Conservation (phyloP, 1,140 invertebrate species). For the Calliphora vicina region DNA sequence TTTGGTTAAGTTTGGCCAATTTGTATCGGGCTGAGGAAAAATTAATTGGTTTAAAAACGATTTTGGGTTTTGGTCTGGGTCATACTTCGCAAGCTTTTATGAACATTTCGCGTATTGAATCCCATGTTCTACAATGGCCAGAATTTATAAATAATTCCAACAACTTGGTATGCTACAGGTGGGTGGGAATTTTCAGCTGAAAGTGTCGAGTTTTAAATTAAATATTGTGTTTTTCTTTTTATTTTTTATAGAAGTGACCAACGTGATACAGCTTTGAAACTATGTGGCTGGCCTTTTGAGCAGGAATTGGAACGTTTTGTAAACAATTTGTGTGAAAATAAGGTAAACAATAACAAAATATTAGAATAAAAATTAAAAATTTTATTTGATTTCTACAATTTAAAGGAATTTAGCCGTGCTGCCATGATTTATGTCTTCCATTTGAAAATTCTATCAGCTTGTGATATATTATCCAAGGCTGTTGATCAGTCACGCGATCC, state of each 20-base stretch:
- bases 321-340: slow-evolving; percentile 51
- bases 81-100: slow-evolving; percentile 53
- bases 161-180: slow-evolving; percentile 53
- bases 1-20: slow-evolving; percentile 50
- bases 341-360: slow-evolving; percentile 33
- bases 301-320: slow-evolving; percentile 57
- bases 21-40: slow-evolving; percentile 52
- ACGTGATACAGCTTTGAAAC: slow-evolving; percentile 78
- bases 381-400: neutral
- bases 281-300: slow-evolving; percentile 89
- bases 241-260: slow-evolving; percentile 76
- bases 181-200: slow-evolving; percentile 11
- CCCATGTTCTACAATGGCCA: slow-evolving; percentile 56
- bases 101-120: slow-evolving; percentile 55
- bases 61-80: slow-evolving; percentile 70
- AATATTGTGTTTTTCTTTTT: too few relatives aligned
- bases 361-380: too few relatives aligned
- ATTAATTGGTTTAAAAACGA: slow-evolving; percentile 51
- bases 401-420: slow-evolving; percentile 76
- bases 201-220: too few relatives aligned
- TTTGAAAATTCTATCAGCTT: slow-evolving; percentile 81
- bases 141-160: slow-evolving; percentile 60
- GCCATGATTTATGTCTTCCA: slow-evolving; percentile 92
- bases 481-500: slow-evolving; percentile 63
- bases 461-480: slow-evolving; percentile 82